Conservation (phyloP, 1,140 invertebrate genomes). For the Pomacea maculata region DNA sequence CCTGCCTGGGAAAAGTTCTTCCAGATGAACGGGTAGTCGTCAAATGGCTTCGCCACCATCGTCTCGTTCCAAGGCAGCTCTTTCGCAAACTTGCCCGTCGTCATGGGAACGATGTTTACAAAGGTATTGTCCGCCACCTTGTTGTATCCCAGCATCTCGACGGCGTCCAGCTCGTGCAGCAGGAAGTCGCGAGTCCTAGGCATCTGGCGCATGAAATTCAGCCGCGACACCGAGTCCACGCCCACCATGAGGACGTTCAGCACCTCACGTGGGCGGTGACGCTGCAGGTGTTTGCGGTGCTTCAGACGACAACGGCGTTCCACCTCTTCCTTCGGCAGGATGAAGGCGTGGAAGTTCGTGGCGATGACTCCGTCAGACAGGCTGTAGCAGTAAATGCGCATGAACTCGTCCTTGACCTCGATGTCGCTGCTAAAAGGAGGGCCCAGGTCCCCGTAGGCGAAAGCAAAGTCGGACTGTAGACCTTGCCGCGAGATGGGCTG, state of each 20-base stretch:
- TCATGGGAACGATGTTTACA: constrained; percentile 64
- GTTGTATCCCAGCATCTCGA: constrained; percentile 62
- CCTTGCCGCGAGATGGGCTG: constrained; percentile 53
- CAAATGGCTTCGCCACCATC: constrained; percentile 55
- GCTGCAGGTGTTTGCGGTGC: constrained; percentile 36
- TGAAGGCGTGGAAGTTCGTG: constrained; percentile 65
- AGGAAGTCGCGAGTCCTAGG: constrained; percentile 75
- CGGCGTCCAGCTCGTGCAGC: constrained; percentile 46
- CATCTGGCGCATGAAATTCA: constrained; percentile 86
- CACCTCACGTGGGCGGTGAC: constrained; percentile 35
- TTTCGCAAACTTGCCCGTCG: constrained; percentile 55
- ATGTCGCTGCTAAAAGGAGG: constrained; percentile 33
- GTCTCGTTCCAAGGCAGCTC: constrained; percentile 62
- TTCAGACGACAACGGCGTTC: constrained; percentile 47
- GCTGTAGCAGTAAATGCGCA: constrained; percentile 55
- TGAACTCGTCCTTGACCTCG: constrained; percentile 50
- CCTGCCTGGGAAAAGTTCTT: constrained; percentile 65
- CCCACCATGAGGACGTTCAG: constrained; percentile 80
- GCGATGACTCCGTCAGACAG: constrained; percentile 51
- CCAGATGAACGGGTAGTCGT: constrained; percentile 68
- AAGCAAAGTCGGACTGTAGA: constrained; percentile 32
- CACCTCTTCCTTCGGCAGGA: constrained; percentile 60
- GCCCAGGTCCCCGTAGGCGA: constrained; percentile 24
- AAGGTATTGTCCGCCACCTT: constrained; percentile 65
- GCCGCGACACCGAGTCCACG: constrained; percentile 83